Base-by-base conservation (phyloP, 2,797 vertebrate species). In the Choloepus didactylus region DNA sequence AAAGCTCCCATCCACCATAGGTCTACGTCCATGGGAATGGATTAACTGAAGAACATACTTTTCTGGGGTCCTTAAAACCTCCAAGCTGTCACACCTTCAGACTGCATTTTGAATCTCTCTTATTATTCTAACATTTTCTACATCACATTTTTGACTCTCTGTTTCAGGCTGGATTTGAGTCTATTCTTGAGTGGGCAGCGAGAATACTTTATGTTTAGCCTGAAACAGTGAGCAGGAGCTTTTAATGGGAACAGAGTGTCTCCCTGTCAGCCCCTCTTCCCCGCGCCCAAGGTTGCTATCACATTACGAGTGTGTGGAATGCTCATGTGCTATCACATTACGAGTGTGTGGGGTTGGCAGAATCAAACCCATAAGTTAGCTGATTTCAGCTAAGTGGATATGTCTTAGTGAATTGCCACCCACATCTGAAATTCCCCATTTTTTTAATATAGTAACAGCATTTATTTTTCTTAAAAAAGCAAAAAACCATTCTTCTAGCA, bases 351-450 rank as follows among this genome's bases (percentile, higher is more conserved):
- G 35, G 35, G 64, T 27, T 92, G 44, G 86, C 79, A 95, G 87
- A 83, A 77, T 73, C 60, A 60, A 35, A 80, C 54, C 87, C 44
- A 16, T 56, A 66, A 60, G 44, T 84, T 67, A 85, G 60, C 82
- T 95, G 62, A 85, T 87, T 79, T 95, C 70, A 64, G 76, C 69
- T 94, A 73, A 89, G 62, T 91, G 91, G 62, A 38, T 89, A 91
- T 67, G 64, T 60, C 44, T 72, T 79, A 67, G 27, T 73, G 93
- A 96, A 92, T 59, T 95, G 86, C 94, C 95, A 94, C 95, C 93
- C 91, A 91, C 94, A 62, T 93, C 15, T 89, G 67, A 96, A 97
- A 96, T 95, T 95, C 89, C 56, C 62, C 16, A 19, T 91, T n/a
- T 31, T 67, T 96, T 88, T 96, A 35, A 35, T 91, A 89, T 85